phyloP scores from a whole-genome alignment of 2,113 vertebrate species.

The Cryptotis parvus region DNA sequence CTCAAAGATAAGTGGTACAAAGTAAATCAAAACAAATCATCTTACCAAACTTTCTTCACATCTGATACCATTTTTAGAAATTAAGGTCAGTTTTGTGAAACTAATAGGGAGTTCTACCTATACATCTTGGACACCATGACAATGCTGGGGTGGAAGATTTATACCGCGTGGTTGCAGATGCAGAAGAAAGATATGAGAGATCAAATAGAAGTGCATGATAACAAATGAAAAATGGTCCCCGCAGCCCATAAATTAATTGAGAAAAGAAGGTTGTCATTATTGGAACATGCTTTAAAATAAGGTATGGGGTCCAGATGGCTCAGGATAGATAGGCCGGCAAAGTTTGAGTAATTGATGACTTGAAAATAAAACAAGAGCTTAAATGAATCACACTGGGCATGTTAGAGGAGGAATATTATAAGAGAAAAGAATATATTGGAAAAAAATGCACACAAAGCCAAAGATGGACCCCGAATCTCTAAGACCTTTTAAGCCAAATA shows the following conservation, averaged over 20 bases:
- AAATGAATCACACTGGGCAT: slow-evolving; percentile 90
- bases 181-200: slow-evolving; percentile 93
- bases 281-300: slow-evolving; percentile 93
- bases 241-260: slow-evolving; percentile 94
- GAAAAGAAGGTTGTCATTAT: slow-evolving; percentile 97
- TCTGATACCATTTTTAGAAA: slow-evolving; percentile 94
- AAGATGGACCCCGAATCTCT: slow-evolving; percentile 55
- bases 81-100: slow-evolving; percentile 93
- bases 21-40: slow-evolving; percentile 93
- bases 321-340: slow-evolving; percentile 92
- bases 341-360: slow-evolving; percentile 97
- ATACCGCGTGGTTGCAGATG: slow-evolving; percentile 94
- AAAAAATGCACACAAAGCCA: slow-evolving; percentile 65
- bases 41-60: slow-evolving; percentile 91
- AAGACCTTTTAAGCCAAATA: slow-evolving; percentile 75
- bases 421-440: slow-evolving; percentile 79
- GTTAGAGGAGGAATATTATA: slow-evolving; percentile 89
- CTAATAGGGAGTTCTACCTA: slow-evolving; percentile 91
- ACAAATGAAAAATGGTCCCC: slow-evolving; percentile 94
- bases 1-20: slow-evolving; percentile 90
- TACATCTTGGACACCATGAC: slow-evolving; percentile 92
- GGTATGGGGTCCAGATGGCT: slow-evolving; percentile 95
- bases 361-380: slow-evolving; percentile 94
- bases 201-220: slow-evolving; percentile 95
- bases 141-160: slow-evolving; percentile 93